Evolutionary conservation across 2,113 vertebrate species (phyloP).

Genomic region (Ascaphus truei): DNA sequence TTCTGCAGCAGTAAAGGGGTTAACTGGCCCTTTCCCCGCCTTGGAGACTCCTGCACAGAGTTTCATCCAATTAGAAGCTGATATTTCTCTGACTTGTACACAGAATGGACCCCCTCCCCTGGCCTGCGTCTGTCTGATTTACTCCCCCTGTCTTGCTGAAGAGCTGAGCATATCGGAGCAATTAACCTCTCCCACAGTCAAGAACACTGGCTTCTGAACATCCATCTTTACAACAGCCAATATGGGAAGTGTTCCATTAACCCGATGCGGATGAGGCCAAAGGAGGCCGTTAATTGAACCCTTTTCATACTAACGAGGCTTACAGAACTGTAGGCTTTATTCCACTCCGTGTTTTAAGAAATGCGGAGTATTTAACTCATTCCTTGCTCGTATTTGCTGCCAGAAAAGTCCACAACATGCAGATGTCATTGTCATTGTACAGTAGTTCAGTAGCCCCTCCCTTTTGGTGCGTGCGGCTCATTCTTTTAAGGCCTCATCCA

Average conservation of each 20-base stretch:
- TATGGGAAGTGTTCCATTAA: neutral
- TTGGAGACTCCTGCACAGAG: neutral
- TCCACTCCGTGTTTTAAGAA: too few relatives aligned
- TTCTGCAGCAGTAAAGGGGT: neutral
- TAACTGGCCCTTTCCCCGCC: neutral
- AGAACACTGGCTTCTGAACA: neutral
- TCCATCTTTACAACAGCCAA: neutral
- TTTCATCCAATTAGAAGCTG: conserved; percentile 18
- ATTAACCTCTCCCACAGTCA: conserved; percentile 26
- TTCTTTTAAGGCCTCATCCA: too few relatives aligned
- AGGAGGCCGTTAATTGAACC: neutral
- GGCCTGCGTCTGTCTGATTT: conserved; percentile 17
- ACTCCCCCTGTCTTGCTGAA: conserved; percentile 12
- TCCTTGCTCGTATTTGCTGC: too few relatives aligned
- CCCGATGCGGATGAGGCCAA: neutral
- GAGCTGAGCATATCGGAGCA: conserved; percentile 28
- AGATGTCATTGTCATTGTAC: too few relatives aligned
- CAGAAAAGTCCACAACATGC: too few relatives aligned
- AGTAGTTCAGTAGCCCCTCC: too few relatives aligned
- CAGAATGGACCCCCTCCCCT: neutral
- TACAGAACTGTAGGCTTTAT: too few relatives aligned
- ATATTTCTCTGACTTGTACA: conserved; percentile 3
- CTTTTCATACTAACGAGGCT: neutral
- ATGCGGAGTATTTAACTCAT: too few relatives aligned
- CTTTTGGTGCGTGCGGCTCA: too few relatives aligned